Conservation (phyloP, 2,113 vertebrate species). For the Trematocara marginatum region DNA sequence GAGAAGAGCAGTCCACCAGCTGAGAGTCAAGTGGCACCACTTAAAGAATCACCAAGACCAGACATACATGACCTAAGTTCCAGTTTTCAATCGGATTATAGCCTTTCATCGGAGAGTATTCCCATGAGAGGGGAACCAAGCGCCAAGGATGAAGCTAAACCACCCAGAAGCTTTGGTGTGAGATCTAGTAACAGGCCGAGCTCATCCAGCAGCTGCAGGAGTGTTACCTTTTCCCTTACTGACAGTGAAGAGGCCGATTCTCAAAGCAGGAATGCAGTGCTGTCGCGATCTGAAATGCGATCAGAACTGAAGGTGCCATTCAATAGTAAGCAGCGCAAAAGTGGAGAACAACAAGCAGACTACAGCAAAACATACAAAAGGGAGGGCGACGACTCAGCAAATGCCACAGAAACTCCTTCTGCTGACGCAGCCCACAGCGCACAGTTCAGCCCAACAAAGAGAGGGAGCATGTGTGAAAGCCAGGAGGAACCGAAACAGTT, state of each 20-base stretch:
- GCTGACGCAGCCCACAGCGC: conserved; percentile 16
- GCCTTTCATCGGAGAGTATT: conserved; percentile 67
- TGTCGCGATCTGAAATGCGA: conserved; percentile 23
- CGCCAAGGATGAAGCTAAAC: conserved; percentile 22
- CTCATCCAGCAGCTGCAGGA: conserved; percentile 49
- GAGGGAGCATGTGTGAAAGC: conserved; percentile 46
- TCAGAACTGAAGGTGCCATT: conserved; percentile 44
- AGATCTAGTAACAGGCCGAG: conserved; percentile 31
- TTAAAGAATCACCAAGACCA: conserved; percentile 30
- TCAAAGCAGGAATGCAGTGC: conserved; percentile 7
- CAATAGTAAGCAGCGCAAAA: conserved; percentile 36
- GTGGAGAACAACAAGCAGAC: conserved; percentile 16
- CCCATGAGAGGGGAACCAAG: conserved; percentile 27
- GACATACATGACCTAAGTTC: conserved; percentile 51
- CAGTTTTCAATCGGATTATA: conserved; percentile 70
- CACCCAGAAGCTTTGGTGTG: conserved; percentile 1
- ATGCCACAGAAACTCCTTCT: conserved; percentile 36
- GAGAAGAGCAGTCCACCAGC: conserved; percentile 19
- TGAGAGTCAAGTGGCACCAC: background rate
- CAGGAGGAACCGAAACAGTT: conserved; percentile 51
- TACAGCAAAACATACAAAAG: conserved; percentile 28
- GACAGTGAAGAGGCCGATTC: conserved; percentile 36
- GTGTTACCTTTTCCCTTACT: conserved; percentile 38
- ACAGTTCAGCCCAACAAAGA: conserved; percentile 45
- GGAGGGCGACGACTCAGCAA: conserved; percentile 51